Conservation (phyloP, 2,113 vertebrate genomes). For the Fregata magnificens region DNA sequence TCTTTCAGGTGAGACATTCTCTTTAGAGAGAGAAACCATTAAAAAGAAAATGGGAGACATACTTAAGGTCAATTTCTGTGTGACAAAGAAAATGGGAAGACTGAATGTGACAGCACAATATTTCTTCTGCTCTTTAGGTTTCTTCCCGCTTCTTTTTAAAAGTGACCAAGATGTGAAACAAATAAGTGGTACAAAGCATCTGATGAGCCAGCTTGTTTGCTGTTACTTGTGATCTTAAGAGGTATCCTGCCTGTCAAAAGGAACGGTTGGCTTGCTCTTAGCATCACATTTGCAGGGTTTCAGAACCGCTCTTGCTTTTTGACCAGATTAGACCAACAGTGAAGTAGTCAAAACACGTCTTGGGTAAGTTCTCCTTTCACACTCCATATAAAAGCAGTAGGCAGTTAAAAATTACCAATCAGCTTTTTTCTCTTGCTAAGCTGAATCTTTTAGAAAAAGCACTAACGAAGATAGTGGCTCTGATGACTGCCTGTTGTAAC, state of each 20-base stretch:
- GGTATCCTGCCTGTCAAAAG: neutral
- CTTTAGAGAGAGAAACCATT: neutral
- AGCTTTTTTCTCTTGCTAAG: neutral
- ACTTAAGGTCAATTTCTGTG: neutral
- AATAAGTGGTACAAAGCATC: neutral
- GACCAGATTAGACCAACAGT: neutral
- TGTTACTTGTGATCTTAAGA: neutral
- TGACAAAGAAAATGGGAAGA: neutral
- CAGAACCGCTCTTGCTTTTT: neutral
- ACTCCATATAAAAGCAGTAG: neutral
- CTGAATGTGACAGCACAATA: neutral
- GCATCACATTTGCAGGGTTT: neutral
- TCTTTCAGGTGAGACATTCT: neutral
- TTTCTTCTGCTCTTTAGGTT: neutral
- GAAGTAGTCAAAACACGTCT: neutral
- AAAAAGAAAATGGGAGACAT: neutral
- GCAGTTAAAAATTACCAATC: neutral
- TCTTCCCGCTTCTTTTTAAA: neutral
- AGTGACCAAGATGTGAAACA: neutral
- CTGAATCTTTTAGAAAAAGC: neutral
- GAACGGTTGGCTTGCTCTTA: neutral
- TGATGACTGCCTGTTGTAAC: neutral
- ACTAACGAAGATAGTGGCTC: neutral
- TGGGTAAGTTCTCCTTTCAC: neutral
- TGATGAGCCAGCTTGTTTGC: neutral